phyloP scores from a whole-genome alignment of 2,797 vertebrate species.

The Remorina albescens region DNA sequence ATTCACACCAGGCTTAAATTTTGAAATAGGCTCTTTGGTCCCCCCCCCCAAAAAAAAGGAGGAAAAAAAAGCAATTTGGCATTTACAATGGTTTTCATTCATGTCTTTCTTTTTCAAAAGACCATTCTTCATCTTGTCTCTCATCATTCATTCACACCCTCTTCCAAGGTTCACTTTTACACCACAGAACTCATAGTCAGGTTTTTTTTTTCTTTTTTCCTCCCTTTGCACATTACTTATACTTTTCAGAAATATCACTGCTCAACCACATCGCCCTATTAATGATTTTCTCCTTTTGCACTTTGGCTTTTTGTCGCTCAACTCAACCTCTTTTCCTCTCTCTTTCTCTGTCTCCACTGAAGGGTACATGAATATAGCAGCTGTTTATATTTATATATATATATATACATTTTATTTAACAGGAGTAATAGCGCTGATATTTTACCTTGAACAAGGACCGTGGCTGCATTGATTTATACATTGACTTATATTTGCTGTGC shows the following conservation, averaged over 20 bases:
- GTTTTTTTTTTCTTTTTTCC: slow-evolving; percentile 41
- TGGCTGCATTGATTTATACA: slow-evolving; percentile 30
- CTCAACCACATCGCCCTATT: slow-evolving; percentile 36
- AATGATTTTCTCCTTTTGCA: slow-evolving; percentile 18
- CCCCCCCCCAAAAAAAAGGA: too few relatives aligned
- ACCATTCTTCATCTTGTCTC: slow-evolving; percentile 48
- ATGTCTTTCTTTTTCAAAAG: slow-evolving; percentile 52
- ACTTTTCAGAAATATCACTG: slow-evolving; percentile 23
- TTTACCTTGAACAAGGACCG: slow-evolving; percentile 44
- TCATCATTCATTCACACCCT: slow-evolving; percentile 57
- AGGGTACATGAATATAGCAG: slow-evolving; percentile 47
- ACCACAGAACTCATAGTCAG: slow-evolving; percentile 29
- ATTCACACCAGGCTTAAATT: slow-evolving; percentile 50
- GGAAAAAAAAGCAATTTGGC: slow-evolving; percentile 59
- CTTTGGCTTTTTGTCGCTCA: slow-evolving; percentile 36
- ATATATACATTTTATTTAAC: too few relatives aligned
- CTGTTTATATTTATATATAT: too few relatives aligned
- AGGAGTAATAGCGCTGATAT: slow-evolving; percentile 55
- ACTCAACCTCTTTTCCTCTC: slow-evolving; percentile 10
- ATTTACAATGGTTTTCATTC: slow-evolving; percentile 70
- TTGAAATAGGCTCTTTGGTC: slow-evolving; percentile 54
- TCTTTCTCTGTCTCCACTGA: slow-evolving; percentile 51
- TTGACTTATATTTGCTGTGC: slow-evolving; percentile 36
- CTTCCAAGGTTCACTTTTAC: slow-evolving; percentile 22
- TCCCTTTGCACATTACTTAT: slow-evolving; percentile 35